Conservation (phyloP, 2,797 vertebrate genomes). For the Crenichthys baileyi region DNA sequence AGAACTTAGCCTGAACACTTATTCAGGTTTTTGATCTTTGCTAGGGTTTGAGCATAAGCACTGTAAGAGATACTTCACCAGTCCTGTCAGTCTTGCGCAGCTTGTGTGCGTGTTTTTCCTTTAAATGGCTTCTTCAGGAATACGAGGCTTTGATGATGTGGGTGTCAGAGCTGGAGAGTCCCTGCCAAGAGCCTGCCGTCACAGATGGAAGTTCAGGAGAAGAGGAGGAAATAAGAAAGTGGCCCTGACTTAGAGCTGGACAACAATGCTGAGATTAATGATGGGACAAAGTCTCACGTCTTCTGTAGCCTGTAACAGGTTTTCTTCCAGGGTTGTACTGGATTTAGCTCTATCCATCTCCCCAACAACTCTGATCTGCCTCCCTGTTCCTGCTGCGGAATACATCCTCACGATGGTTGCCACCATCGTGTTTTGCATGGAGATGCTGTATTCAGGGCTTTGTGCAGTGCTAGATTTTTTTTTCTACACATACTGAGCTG, state of each 20-base stretch:
- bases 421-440: too few species aligned
- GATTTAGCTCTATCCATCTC: too few species aligned
- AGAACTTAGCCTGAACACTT: conserved; percentile 20
- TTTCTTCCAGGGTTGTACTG: too few species aligned
- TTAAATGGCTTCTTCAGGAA: conserved; percentile 19
- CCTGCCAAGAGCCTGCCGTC: conserved; percentile 19
- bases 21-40: background rate
- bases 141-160: conserved; percentile 49
- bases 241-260: conserved; percentile 35
- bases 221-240: conserved; percentile 19
- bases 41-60: conserved; percentile 18
- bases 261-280: conserved; percentile 38
- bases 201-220: conserved; percentile 18
- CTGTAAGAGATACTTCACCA: conserved; percentile 28
- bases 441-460: too few species aligned
- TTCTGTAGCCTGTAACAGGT: too few species aligned
- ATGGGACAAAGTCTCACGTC: conserved; percentile 16
- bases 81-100: conserved; percentile 27
- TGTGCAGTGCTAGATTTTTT: too few species aligned
- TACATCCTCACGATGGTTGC: too few species aligned
- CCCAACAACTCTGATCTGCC: too few species aligned
- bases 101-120: background rate
- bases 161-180: conserved; percentile 24
- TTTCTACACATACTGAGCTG: too few species aligned
- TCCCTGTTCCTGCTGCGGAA: too few species aligned